phyloP scores from a whole-genome alignment of 2,113 vertebrate genomes.

The Seriola aureovittata region DNA sequence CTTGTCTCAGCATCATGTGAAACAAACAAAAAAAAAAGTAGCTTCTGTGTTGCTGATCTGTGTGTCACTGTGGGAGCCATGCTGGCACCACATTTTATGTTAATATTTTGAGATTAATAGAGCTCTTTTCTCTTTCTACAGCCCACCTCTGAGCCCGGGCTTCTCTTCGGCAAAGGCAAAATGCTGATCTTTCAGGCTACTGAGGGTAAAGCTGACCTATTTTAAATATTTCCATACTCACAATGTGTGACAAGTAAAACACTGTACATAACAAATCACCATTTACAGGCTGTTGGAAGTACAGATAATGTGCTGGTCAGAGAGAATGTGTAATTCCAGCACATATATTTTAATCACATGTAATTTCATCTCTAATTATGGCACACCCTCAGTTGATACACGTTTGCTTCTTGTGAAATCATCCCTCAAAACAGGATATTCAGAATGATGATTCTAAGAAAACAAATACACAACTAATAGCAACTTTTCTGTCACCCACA shows the following conservation, averaged over 20 bases:
- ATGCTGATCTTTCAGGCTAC: accelerated
- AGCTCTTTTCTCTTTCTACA: slow-evolving; percentile 22
- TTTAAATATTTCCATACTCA: neutral
- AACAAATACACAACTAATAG: neutral
- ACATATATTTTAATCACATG: neutral
- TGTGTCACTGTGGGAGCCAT: slow-evolving; percentile 6
- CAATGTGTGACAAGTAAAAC: neutral
- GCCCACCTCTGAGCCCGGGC: accelerated
- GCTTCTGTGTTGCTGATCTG: accelerated
- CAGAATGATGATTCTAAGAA: neutral
- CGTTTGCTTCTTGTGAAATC: accelerated
- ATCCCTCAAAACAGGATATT: accelerated
- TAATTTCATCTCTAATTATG: neutral
- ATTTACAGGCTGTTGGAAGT: neutral
- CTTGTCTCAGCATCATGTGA: neutral
- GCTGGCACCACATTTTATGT: neutral
- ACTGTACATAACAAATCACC: neutral
- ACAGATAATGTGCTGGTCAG: neutral
- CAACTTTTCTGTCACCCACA: slow-evolving; percentile 35
- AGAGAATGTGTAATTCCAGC: neutral
- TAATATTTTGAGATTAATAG: slow-evolving; percentile 11
- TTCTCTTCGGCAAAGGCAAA: slow-evolving; percentile 12
- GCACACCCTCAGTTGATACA: neutral
- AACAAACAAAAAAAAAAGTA: neutral
- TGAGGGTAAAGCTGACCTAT: neutral